These are phyloP conservation scores for Heterotis niloticus DNA, from an alignment of 2,113 vertebrate genomes.

Conservation along the genomic window DNA sequence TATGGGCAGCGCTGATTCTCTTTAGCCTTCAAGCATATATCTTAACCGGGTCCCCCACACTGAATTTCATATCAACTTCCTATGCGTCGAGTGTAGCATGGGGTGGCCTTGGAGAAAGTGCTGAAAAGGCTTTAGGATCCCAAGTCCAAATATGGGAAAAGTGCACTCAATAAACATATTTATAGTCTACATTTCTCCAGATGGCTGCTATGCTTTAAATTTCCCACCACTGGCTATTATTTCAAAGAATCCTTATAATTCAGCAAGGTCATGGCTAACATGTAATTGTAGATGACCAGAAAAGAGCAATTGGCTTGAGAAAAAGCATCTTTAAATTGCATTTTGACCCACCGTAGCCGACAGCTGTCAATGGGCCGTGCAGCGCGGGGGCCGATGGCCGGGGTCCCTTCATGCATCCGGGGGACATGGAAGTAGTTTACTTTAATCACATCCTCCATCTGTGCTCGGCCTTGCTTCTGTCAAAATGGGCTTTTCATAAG, in stretches of 20 bases:
- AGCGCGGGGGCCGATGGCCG: constrained; percentile 36
- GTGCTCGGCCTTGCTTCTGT: constrained; percentile 41
- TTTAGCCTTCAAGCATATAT: neutral
- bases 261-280: constrained; percentile 55
- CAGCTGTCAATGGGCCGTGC: constrained; percentile 23
- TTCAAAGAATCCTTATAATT: constrained; percentile 40
- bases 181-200: constrained; percentile 49
- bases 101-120: neutral
- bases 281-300: constrained; percentile 42
- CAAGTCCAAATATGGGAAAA: constrained; percentile 11
- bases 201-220: constrained; percentile 54
- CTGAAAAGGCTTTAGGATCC: neutral
- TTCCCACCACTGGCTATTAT: constrained; percentile 25
- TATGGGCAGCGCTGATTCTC: neutral
- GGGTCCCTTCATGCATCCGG: constrained; percentile 33
- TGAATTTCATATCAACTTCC: neutral
- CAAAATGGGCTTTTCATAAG: constrained; percentile 32
- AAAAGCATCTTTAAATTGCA: constrained; percentile 48
- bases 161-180: constrained; percentile 29
- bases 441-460: constrained; percentile 34
- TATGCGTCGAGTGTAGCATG: too few species aligned
- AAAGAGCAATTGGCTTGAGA: constrained; percentile 32
- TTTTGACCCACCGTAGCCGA: constrained; percentile 38
- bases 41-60: neutral
- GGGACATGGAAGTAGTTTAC: constrained; percentile 38